Conservation (phyloP, 1,140 invertebrate species). For the Drosophila hydei region DNA sequence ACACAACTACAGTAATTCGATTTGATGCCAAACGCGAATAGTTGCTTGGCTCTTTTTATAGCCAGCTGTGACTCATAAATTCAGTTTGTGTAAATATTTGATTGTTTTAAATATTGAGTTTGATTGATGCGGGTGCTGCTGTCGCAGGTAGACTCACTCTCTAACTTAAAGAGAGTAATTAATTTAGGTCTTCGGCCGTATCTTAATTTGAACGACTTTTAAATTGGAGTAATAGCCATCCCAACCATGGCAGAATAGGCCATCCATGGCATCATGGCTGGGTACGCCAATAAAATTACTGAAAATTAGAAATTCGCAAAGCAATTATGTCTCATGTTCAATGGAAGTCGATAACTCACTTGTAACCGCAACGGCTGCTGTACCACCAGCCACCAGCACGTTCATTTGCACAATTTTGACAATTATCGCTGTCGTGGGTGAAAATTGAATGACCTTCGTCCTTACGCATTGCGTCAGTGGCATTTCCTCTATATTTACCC, state of each 20-base stretch:
- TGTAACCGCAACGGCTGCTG: not conserved
- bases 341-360: not conserved
- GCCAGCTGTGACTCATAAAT: constrained; percentile 15
- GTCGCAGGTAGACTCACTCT: not conserved
- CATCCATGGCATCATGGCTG: too few species aligned
- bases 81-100: constrained; percentile 46
- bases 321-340: not conserved
- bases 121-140: not conserved
- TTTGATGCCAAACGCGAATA: constrained; percentile 27
- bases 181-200: not conserved
- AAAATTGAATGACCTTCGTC: constrained; percentile 1
- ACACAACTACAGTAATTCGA: constrained; percentile 46
- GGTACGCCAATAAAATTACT: not conserved
- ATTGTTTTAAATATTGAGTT: constrained; percentile 29
- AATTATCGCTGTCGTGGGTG: constrained; percentile 16
- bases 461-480: not conserved
- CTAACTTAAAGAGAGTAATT: not conserved
- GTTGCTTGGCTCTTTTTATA: not conserved
- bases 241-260: not conserved
- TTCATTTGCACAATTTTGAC: not conserved
- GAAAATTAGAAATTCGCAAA: not conserved
- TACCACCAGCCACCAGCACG: constrained; percentile 1
- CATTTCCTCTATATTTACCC: not conserved
- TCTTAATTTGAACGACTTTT: constrained; percentile 11
- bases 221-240: not conserved